Conservation (phyloP, 2,888 invertebrate genomes). For the Rhagonycha fulva region DNA sequence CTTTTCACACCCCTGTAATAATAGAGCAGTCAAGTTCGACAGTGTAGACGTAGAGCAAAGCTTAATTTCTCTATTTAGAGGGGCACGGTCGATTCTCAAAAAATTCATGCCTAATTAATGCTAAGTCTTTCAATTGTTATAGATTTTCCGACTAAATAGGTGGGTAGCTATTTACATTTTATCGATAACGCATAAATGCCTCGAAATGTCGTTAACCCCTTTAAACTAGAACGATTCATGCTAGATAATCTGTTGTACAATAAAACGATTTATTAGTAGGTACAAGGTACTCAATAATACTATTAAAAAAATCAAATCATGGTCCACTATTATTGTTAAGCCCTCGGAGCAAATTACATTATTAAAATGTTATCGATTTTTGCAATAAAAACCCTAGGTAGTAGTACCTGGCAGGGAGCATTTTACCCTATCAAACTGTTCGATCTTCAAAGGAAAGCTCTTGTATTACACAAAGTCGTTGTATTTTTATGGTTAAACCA, state of each 20-base stretch:
- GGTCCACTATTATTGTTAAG: neutral
- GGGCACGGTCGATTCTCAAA: neutral
- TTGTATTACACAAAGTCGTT: neutral
- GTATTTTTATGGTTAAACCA: neutral
- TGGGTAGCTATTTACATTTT: constrained; percentile 23
- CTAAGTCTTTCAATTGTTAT: neutral
- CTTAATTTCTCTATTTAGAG: neutral
- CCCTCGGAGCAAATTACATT: neutral
- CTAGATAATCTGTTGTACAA: constrained; percentile 21
- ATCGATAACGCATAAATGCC: constrained; percentile 24
- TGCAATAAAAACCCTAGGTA: neutral
- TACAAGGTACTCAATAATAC: neutral
- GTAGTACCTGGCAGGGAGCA: neutral
- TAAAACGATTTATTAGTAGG: constrained; percentile 22
- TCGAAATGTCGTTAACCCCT: constrained; percentile 26
- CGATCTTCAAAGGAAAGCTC: neutral
- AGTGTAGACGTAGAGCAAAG: neutral
- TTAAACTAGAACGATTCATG: constrained; percentile 27
- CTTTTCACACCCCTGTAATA: neutral
- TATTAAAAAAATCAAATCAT: neutral
- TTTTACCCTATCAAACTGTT: neutral
- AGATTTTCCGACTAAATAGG: neutral
- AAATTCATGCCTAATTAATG: neutral
- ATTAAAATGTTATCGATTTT: neutral
- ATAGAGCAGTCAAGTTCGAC: neutral